These are phyloP conservation scores for Rambutsinella grinnellia DNA, from an alignment of 2,888 invertebrate species.

Conservation along the genomic window DNA sequence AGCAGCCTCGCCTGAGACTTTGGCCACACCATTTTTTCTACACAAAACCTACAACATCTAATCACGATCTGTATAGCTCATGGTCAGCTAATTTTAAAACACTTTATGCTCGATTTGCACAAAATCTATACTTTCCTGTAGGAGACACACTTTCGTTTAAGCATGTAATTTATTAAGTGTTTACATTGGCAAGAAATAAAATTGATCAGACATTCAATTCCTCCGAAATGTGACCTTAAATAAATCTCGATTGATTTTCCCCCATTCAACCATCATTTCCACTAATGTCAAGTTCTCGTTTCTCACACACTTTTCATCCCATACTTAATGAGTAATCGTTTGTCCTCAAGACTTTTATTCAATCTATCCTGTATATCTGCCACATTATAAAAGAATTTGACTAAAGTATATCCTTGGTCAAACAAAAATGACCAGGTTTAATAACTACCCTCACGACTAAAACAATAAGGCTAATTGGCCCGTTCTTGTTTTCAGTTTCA, in stretches of 20 bases:
- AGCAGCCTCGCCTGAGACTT: no score
- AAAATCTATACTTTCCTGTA: background rate
- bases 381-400: background rate
- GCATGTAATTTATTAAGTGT: background rate
- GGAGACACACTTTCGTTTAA: background rate
- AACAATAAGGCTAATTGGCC: background rate
- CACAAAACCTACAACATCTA: slow-evolving; percentile 19
- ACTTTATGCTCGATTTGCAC: slow-evolving; percentile 40
- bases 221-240: slow-evolving; percentile 48
- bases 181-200: background rate
- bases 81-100: slow-evolving; percentile 37
- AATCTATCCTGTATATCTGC: no score
- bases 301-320: background rate
- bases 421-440: no score
- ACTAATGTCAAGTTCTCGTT: background rate
- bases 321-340: background rate
- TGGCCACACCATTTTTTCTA: slow-evolving; percentile 28
- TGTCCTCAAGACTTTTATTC: background rate
- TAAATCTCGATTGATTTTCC: slow-evolving; percentile 53
- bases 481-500: background rate
- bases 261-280: slow-evolving; percentile 1
- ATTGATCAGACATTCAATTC: slow-evolving; percentile 25
- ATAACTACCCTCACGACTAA: no score
- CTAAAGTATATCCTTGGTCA: background rate
- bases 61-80: slow-evolving; percentile 50